Base-by-base conservation (phyloP, 2,797 vertebrate species). In the Rallus crepitans region DNA sequence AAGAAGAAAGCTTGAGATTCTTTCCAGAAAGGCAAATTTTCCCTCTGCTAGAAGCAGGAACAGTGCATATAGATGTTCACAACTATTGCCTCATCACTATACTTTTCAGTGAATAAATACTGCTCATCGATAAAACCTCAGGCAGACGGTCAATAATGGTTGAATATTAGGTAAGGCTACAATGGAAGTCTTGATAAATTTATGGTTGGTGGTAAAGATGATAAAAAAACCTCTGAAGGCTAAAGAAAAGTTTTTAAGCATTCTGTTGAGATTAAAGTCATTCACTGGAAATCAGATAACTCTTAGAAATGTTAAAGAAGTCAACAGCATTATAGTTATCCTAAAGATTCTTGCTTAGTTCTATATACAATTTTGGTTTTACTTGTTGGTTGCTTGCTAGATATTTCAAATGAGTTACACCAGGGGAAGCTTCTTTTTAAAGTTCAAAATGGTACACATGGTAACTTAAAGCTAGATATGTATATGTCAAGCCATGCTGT, bases 111-210 rank as follows among this genome's bases (percentile, higher is more conserved):
- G 53, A 89, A 90, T 91, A 95, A 94, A 93, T 91, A 66, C 39
- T 71, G 33, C n/a, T 65, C 47, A 79, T 93, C 69, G 0, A 92
- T 93, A 93, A 93, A 96, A 93, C 85, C 82, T 83, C 82, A 91
- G 93, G 81, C 52, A 90, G 83, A 66, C 1, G 0, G 33, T 96
- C 96, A 85, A 92, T 87, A 94, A 85, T 21, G 15, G 87, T 35
- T 91, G 79, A 85, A 85, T 94, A 95, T 80, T 87, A 89, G 78
- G 70, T 90, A 89, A 90, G 81, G 39, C 78, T 93, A 70, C 64
- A 77, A 24, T 3, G 12, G 84, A 68, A 48, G 35, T 71, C 71
- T 90, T 85, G 20, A 68, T 85, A 82, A 90, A 92, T 94, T 59
- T 93, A 92, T 80, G 48, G 17, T 48, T 20, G 35, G 39, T 90